Percentiles rank a stretch among this genome's conserved stretches.
Evolutionary conservation across 2,888 invertebrate species (phyloP).

Genomic region (Lithophane leautieri): DNA sequence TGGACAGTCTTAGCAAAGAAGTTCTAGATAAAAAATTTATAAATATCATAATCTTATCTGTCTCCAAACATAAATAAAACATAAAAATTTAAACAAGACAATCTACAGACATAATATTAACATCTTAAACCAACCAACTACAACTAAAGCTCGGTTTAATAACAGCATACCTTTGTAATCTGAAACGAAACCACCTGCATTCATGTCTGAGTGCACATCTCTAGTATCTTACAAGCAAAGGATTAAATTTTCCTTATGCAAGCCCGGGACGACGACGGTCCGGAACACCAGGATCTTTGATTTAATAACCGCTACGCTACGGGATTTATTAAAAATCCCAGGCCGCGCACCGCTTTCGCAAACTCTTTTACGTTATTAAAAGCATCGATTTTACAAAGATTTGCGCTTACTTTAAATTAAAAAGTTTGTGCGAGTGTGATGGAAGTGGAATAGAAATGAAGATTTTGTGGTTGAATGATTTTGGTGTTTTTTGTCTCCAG

Average conservation of each 20-base stretch:
- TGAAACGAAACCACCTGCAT: constrained; percentile 57
- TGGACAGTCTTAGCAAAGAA: background rate
- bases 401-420: constrained; percentile 51
- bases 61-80: background rate
- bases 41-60: background rate
- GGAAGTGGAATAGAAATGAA: constrained; percentile 32
- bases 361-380: constrained; percentile 73
- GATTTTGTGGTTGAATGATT: constrained; percentile 8
- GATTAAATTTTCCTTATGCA: constrained; percentile 67
- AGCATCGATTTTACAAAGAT: constrained; percentile 67
- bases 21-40: background rate
- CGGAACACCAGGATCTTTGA: constrained; percentile 69
- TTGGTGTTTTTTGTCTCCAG: background rate
- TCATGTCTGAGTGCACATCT: constrained; percentile 50
- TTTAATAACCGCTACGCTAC: constrained; percentile 73
- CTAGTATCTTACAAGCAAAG: constrained; percentile 60
- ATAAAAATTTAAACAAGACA: background rate
- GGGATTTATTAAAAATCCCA: constrained; percentile 72
- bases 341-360: constrained; percentile 49
- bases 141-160: constrained; percentile 49
- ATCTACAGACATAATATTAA: constrained; percentile 15
- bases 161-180: constrained; percentile 40
- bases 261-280: constrained; percentile 44
- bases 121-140: constrained; percentile 1
- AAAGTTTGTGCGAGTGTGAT: constrained; percentile 26